Base-by-base conservation (phyloP, 2,888 invertebrate species). In the Conchocele bisecta region DNA sequence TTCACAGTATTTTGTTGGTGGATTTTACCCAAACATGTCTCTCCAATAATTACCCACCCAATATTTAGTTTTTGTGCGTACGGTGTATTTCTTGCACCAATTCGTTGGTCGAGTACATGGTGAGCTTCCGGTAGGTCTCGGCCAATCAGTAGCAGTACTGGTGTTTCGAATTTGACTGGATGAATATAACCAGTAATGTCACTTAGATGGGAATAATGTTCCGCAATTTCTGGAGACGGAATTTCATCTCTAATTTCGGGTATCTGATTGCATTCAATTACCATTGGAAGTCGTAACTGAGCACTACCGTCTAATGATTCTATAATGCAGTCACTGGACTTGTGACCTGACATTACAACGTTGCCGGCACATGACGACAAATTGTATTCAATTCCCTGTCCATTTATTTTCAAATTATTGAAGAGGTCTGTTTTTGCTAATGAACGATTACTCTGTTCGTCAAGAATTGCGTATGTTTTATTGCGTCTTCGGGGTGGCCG, bases 211-310 rank as follows among this genome's bases (percentile, higher is more conserved):
- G n/a, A n/a, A n/a, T n/a, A n/a, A n/a, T n/a, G n/a, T n/a, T n/a
- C n/a, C n/a, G n/a, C n/a, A n/a, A n/a, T n/a, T n/a, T n/a, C n/a
- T n/a, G n/a, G n/a, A n/a, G n/a, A n/a, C n/a, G n/a, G n/a, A n/a
- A n/a, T n/a, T n/a, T n/a, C n/a, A n/a, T n/a, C n/a, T n/a, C n/a
- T n/a, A n/a, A n/a, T n/a, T n/a, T n/a, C n/a, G n/a, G n/a, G n/a
- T n/a, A n/a, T n/a, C n/a, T n/a, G n/a, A n/a, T n/a, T n/a, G n/a
- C 77, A 77, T 29, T 77, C 73, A 24, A 67, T 66, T 4, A 77
- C n/a, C 1, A n/a, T 9, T 2, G 74, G 77, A 4, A 70, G 50
- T 2, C 54, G 50, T 13, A 59, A 20, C 15, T 15, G 17, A 1
- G 31, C 17, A 6, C 22, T 41, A 2, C 64, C 67, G 35, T 74